Evolutionary conservation across 92 coral and sea anemone species (phyloP), one percentile per base, ranked within the genome.

Genomic region (Meandrina meandrites): DNA sequence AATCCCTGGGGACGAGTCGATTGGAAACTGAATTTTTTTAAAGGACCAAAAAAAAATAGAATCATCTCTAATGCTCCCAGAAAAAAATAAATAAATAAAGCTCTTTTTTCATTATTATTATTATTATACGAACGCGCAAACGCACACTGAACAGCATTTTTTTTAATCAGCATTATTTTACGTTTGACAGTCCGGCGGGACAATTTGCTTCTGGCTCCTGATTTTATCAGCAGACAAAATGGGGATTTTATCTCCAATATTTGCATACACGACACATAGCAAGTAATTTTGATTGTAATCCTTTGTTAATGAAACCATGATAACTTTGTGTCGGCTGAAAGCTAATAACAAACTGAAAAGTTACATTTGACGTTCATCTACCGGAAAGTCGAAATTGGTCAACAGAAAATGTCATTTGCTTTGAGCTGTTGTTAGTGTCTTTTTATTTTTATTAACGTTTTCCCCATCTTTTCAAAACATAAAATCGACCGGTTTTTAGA

Each of bases 271-370:
- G 54, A 37, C 70, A 74, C 57, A 73, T 40, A 53, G 87, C 68
- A 51, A 58, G 87, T 84, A 84, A 84, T 84, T 74, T 84, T 58
- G 45, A 84, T 84, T 74, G 87, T 84, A 54, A 74, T 84, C 87
- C 70, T 35, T 84, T 53, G 73, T 57, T 51, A 84, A 84, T 73
- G 80, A 84, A 84, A 73, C 42, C 37, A 24, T 75, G 87, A 84
- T 84, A 84, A 84, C 51, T 58, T 37, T 56, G 87, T 37, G 56
- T 73, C 36, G 36, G 71, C 34, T 84, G 80, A 56, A 53, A 84
- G 87, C 80, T 74, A 75, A 84, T 72, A 58, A 75, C 35, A 71
- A 83, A 54, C 36, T 37, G 80, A 74, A 84, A 84, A 74, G 79
- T 73, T 73, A 84, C 87, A 72, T 35, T 54, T 84, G 56, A 75